Conservation (phyloP, 2,888 invertebrate species). For the Pseudococcus longispinus region DNA sequence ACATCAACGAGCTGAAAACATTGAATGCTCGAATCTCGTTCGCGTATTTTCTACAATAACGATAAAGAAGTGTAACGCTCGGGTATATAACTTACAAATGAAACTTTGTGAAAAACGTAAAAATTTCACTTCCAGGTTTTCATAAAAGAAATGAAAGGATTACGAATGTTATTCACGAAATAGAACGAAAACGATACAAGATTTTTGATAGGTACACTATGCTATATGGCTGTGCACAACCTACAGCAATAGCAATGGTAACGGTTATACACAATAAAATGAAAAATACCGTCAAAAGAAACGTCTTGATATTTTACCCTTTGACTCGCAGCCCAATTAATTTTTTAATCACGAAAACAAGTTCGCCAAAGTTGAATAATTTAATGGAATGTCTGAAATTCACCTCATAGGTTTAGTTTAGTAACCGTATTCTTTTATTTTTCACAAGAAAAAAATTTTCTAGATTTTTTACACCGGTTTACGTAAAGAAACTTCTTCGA, state of each 20-base stretch:
- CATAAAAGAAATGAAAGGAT: constrained; percentile 2
- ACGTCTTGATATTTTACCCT: neutral
- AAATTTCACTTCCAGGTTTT: constrained; percentile 1
- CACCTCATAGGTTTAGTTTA: neutral
- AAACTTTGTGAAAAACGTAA: neutral
- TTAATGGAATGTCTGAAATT: neutral
- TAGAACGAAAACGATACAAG: neutral
- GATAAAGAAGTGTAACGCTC: neutral
- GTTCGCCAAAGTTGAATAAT: neutral
- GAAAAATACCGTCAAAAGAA: neutral
- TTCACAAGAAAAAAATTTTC: neutral
- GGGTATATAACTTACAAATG: neutral
- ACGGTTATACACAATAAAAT: neutral
- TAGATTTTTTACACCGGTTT: neutral
- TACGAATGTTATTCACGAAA: neutral
- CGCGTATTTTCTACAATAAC: neutral
- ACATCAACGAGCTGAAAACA: neutral
- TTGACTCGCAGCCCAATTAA: neutral
- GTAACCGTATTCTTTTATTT: neutral
- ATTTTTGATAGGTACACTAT: neutral
- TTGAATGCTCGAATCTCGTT: neutral
- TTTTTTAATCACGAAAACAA: neutral
- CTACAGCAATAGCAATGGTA: neutral
- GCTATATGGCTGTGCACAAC: too few species aligned
- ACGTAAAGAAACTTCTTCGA: neutral